Evolutionary conservation across 2,797 vertebrate species (phyloP).

Genomic region (Manis crassicaudata): DNA sequence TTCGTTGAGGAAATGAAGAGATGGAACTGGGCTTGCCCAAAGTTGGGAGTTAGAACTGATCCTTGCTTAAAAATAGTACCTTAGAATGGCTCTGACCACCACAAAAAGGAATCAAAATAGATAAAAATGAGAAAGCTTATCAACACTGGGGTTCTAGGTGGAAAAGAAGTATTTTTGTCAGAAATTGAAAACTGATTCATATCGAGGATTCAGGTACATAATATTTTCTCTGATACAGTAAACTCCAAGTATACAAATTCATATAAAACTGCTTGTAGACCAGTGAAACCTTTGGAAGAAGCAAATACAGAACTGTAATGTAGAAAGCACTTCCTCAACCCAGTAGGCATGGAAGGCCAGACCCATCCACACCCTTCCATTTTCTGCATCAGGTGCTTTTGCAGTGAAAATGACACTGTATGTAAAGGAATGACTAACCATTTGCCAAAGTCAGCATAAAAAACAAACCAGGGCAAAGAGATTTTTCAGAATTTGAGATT

Average conservation of each 20-base stretch:
- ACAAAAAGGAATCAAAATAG: background rate
- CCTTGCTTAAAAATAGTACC: background rate
- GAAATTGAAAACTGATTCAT: slow-evolving; percentile 31
- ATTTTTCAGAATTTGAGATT: background rate
- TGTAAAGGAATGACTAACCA: background rate
- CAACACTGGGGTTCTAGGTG: background rate
- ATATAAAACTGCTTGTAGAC: background rate
- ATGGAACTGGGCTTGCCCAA: background rate
- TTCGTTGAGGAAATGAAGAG: background rate
- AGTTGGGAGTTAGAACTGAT: background rate
- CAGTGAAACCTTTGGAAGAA: background rate
- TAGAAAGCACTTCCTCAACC: background rate
- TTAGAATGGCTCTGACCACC: background rate
- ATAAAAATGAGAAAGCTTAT: slow-evolving; percentile 2
- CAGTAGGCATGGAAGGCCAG: background rate
- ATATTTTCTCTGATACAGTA: background rate
- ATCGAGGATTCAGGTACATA: background rate
- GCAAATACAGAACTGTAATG: background rate
- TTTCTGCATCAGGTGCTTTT: background rate
- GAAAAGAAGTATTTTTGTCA: background rate
- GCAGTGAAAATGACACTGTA: background rate
- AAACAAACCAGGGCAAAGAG: background rate
- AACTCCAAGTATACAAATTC: background rate
- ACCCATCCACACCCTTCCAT: too few species aligned
- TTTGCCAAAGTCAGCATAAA: background rate